Evolutionary conservation across 2,797 vertebrate genomes (phyloP).

Genomic region (Geotrypetes seraphini): DNA sequence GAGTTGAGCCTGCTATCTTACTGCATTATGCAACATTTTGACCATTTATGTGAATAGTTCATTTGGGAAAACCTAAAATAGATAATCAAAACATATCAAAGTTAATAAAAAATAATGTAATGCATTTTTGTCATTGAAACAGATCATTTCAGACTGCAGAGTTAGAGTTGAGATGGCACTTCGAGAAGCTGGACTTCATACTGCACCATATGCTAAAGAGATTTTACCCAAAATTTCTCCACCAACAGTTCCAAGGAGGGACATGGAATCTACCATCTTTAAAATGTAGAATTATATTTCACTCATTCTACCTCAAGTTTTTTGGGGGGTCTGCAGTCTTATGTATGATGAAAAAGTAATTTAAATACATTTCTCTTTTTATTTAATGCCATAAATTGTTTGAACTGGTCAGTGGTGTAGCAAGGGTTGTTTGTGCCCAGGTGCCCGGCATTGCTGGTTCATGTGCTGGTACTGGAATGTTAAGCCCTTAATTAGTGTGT

Average conservation of each 20-base stretch:
- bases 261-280: constrained; percentile 64
- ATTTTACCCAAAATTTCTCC: constrained; percentile 69
- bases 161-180: constrained; percentile 77
- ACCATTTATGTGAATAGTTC: too few relatives aligned
- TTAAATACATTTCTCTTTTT: neutral
- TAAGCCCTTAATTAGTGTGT: too few relatives aligned
- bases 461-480: too few relatives aligned
- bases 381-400: neutral
- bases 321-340: neutral
- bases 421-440: too few relatives aligned
- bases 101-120: too few relatives aligned
- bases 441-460: too few relatives aligned
- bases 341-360: neutral
- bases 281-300: constrained; percentile 36
- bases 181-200: constrained; percentile 78
- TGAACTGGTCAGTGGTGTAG: too few relatives aligned
- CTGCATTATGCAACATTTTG: too few relatives aligned
- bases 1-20: too few relatives aligned
- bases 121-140: constrained; percentile 40
- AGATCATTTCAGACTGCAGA: constrained; percentile 85
- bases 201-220: constrained; percentile 68
- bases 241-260: constrained; percentile 71
- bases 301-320: too few relatives aligned
- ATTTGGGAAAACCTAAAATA: neutral
- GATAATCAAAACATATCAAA: too few relatives aligned